phyloP scores from a whole-genome alignment of 2,888 invertebrate species.

The Scaptomyza polygonia region DNA sequence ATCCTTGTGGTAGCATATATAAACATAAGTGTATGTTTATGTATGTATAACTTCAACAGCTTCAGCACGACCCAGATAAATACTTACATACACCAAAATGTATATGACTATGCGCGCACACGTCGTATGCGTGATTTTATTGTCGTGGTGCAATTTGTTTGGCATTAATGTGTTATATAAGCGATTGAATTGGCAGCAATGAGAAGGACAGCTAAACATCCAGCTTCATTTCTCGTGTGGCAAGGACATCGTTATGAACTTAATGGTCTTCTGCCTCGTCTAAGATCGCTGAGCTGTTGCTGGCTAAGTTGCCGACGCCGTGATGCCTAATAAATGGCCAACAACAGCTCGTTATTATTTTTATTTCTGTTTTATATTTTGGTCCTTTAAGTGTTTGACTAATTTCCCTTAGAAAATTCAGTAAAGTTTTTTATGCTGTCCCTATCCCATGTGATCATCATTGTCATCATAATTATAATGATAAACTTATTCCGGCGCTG shows the following conservation, averaged over 20 bases:
- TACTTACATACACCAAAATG: not conserved
- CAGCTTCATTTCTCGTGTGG: constrained; percentile 3
- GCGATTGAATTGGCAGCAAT: constrained; percentile 53
- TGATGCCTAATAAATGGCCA: constrained; percentile 59
- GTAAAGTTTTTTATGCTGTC: constrained; percentile 44
- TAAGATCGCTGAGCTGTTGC: constrained; percentile 30
- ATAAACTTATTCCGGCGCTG: constrained; percentile 49
- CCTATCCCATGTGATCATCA: constrained; percentile 37
- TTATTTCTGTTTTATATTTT: not conserved
- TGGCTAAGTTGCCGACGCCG: constrained; percentile 40
- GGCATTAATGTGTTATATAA: constrained; percentile 52
- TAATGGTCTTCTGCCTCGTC: constrained; percentile 46
- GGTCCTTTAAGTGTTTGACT: constrained; percentile 51
- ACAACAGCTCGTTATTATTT: constrained; percentile 35
- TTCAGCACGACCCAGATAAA: constrained; percentile 2
- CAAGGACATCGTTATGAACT: constrained; percentile 45
- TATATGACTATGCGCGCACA: constrained; percentile 3
- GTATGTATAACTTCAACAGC: constrained; percentile 9
- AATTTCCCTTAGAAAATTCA: constrained; percentile 45
- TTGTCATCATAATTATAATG: constrained; percentile 64
- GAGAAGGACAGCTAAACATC: constrained; percentile 4
- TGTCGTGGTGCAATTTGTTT: constrained; percentile 53
- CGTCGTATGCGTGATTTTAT: constrained; percentile 41
- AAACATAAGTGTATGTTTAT: constrained; percentile 4
- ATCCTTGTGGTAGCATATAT: constrained; percentile 34